Base-by-base conservation (phyloP, 2,888 invertebrate species). In the Nysson spinosus region DNA sequence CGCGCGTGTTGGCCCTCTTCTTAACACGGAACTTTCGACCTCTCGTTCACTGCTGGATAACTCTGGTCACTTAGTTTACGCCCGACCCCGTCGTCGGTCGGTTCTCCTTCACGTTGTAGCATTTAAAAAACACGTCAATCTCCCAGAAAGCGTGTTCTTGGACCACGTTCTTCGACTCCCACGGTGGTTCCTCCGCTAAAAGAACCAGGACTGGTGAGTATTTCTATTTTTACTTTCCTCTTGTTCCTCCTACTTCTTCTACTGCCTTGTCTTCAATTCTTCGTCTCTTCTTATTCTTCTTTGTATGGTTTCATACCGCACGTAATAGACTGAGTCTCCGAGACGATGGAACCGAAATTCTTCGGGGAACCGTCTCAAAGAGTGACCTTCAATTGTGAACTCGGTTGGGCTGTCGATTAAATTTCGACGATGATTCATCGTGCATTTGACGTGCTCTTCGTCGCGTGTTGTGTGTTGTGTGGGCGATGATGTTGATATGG, bases 21-120 rank as follows among this genome's bases (percentile, higher is more conserved):
- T 72, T 46, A 47, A 51, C 57, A 49, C 56, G 65, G 50, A 69
- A 69, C 69, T 72, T 64, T 64, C 60, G 57, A 55, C 57, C 64
- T 70, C 62, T 60, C 58, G 40, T 50, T 51, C 34, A 39, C 44
- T 37, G 42, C 26, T 28, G 42, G 58, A 62, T 51, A 52, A 57
- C 55, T 46, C 55, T 24, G 54, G 35, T 30, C 44, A 65, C 60
- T 73, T 73, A 73, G 74, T 74, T 71, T 65, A 62, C 57, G 62
- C 49, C 43, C 60, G 76, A 52, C 72, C 30, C 54, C 60, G 76
- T 50, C 34, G 62, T 60, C 69, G 64, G 61, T 40, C 47, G 60
- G 72, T 62, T 39, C 63, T 30, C 20, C n/a, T n/a, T n/a, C n/a
- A n/a, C 9, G 4, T 26, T 39, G 14, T n/a, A n/a, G n/a, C n/a